phyloP scores from a whole-genome alignment of 2,797 vertebrate genomes.

The Trachurus trachurus region DNA sequence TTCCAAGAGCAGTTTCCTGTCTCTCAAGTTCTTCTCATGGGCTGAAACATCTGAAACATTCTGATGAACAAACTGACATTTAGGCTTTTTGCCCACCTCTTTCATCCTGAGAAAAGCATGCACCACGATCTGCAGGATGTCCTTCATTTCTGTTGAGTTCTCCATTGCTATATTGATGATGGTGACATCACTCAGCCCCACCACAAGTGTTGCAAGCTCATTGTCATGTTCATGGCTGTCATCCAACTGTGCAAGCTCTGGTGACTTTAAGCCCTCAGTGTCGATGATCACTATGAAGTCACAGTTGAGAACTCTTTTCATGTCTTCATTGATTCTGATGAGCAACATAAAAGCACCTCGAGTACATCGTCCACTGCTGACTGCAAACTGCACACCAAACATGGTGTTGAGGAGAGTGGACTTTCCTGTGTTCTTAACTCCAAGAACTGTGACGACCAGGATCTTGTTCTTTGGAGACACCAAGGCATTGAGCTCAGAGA shows the following conservation, averaged over 20 bases:
- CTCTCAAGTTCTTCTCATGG: slow-evolving; percentile 79
- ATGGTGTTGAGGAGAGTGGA: slow-evolving; percentile 85
- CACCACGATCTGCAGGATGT: slow-evolving; percentile 81
- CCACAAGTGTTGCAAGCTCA: slow-evolving; percentile 82
- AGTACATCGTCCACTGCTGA: slow-evolving; percentile 84
- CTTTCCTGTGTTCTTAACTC: slow-evolving; percentile 85
- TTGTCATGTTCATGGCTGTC: slow-evolving; percentile 82
- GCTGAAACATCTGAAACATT: slow-evolving; percentile 83
- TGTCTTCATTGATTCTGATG: slow-evolving; percentile 76
- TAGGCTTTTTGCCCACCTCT: slow-evolving; percentile 76
- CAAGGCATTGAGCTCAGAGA: slow-evolving; percentile 79
- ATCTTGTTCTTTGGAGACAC: slow-evolving; percentile 76
- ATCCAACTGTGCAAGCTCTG: slow-evolving; percentile 78
- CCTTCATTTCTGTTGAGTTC: slow-evolving; percentile 82
- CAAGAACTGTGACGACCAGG: slow-evolving; percentile 83
- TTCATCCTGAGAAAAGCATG: slow-evolving; percentile 85
- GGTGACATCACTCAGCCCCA: slow-evolving; percentile 82
- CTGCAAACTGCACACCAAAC: slow-evolving; percentile 89
- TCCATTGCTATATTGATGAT: slow-evolving; percentile 83
- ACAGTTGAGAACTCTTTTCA: slow-evolving; percentile 78
- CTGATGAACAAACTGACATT: slow-evolving; percentile 83
- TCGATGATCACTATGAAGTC: slow-evolving; percentile 82
- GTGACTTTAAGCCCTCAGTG: slow-evolving; percentile 82
- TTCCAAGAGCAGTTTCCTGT: slow-evolving; percentile 73
- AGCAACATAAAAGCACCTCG: slow-evolving; percentile 84